phyloP scores from a whole-genome alignment of 64 coral and sea anemone species.

The Montipora cactus region DNA sequence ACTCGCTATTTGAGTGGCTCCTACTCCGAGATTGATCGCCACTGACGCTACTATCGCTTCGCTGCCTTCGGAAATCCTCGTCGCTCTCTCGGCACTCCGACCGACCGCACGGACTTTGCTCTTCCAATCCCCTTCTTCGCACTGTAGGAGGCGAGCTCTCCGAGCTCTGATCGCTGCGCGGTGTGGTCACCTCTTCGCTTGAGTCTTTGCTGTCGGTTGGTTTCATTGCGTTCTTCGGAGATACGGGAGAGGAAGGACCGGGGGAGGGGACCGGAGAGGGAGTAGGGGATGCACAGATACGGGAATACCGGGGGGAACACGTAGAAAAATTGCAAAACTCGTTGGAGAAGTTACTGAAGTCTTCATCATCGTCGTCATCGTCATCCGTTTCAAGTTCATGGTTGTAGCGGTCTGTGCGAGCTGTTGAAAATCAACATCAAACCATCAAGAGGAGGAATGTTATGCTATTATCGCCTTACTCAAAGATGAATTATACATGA shows the following conservation, averaged over 20 bases:
- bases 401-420: conserved; percentile 96
- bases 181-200: conserved; percentile 42
- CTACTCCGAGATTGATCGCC: conserved; percentile 22
- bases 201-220: conserved; percentile 26
- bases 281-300: conserved; percentile 78
- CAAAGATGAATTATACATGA: too few species aligned
- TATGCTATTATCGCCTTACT: too few species aligned
- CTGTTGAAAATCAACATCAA: conserved; percentile 18
- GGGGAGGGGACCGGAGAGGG: conserved; percentile 66
- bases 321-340: conserved; percentile 95
- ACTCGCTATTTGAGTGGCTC: conserved; percentile 12
- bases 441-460: background rate
- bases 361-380: conserved; percentile 90
- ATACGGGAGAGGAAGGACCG: conserved; percentile 34
- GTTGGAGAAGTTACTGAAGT: conserved; percentile 79
- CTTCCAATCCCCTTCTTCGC: conserved; percentile 44
- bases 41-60: conserved; percentile 79
- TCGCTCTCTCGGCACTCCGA: conserved; percentile 49
- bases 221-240: conserved; percentile 42
- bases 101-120: background rate
- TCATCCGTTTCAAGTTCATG: conserved; percentile 96
- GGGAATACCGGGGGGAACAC: conserved; percentile 96
- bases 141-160: conserved; percentile 86
- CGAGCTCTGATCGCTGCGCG: conserved; percentile 40
- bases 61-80: conserved; percentile 67